Conservation (phyloP, 1,140 invertebrate genomes). For the Melanaphis sacchari region DNA sequence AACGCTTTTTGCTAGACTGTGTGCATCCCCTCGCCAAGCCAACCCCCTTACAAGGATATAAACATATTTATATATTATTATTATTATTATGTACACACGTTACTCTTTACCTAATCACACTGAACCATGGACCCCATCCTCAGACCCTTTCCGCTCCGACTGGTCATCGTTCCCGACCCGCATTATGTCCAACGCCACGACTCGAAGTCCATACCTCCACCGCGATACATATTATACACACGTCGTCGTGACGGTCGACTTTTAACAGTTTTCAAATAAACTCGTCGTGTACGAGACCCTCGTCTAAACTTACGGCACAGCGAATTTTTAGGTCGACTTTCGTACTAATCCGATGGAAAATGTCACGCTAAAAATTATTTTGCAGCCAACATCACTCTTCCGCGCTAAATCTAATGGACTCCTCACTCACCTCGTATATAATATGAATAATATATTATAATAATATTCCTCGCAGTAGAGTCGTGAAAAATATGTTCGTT, state of each 20-base stretch:
- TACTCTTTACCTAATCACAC: conserved; percentile 33
- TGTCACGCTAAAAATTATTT: background rate
- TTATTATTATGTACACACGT: background rate
- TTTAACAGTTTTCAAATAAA: conserved; percentile 17
- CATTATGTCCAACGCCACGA: background rate
- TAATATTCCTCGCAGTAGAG: background rate
- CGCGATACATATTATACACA: background rate
- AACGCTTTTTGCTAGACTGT: conserved; percentile 24
- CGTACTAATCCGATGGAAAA: conserved; percentile 4
- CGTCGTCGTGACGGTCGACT: background rate
- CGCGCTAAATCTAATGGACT: background rate
- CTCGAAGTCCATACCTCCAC: background rate
- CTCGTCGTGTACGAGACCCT: background rate
- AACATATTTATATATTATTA: background rate
- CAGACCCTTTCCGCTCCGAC: background rate
- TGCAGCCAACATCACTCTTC: background rate
- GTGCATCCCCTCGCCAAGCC: background rate
- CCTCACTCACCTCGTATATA: background rate
- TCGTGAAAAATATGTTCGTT: background rate
- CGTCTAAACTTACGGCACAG: background rate
- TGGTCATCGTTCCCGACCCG: background rate
- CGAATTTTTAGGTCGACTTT: background rate
- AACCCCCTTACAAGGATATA: background rate
- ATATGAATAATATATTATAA: background rate
- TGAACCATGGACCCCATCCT: background rate